Evolutionary conservation across 2,888 invertebrate species (phyloP).

Genomic region (Hirtodrosophila cameraria): DNA sequence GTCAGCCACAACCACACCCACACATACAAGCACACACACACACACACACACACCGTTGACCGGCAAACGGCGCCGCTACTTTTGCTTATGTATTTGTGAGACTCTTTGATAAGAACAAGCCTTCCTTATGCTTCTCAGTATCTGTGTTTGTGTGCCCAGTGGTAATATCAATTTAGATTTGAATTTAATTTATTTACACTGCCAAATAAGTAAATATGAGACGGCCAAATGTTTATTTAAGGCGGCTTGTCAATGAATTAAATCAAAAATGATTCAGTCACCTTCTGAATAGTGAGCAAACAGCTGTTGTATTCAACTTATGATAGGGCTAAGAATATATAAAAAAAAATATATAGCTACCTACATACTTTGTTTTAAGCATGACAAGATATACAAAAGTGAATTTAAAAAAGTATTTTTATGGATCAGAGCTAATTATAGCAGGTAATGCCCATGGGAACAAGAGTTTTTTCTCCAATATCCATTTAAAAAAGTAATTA

Average conservation of each 20-base stretch:
- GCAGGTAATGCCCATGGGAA: too few relatives aligned
- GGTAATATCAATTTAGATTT: conserved; percentile 75
- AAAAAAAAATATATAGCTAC: not conserved
- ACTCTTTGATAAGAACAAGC: conserved; percentile 59
- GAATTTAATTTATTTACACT: conserved; percentile 76
- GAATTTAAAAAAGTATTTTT: too few relatives aligned
- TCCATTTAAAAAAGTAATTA: too few relatives aligned
- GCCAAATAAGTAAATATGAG: conserved; percentile 45
- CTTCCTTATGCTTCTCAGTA: conserved; percentile 20
- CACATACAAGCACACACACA: conserved; percentile 5
- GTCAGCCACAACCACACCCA: conserved; percentile 49
- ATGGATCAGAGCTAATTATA: too few relatives aligned
- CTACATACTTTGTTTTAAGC: too few relatives aligned
- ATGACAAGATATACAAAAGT: too few relatives aligned
- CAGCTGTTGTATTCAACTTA: conserved; percentile 24
- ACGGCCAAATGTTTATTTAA: conserved; percentile 51
- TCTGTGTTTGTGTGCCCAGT: conserved; percentile 10
- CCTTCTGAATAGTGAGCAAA: conserved; percentile 33
- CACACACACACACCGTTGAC: conserved; percentile 29
- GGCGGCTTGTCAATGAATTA: conserved; percentile 61
- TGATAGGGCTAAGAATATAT: not conserved
- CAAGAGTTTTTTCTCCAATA: too few relatives aligned
- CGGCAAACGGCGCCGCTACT: conserved; percentile 43
- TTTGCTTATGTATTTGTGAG: conserved; percentile 6
- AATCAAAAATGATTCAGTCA: conserved; percentile 46